Evolutionary conservation across 2,797 vertebrate species (phyloP), one percentile per base, ranked within the genome.

Genomic region (Ceryle rudis): DNA sequence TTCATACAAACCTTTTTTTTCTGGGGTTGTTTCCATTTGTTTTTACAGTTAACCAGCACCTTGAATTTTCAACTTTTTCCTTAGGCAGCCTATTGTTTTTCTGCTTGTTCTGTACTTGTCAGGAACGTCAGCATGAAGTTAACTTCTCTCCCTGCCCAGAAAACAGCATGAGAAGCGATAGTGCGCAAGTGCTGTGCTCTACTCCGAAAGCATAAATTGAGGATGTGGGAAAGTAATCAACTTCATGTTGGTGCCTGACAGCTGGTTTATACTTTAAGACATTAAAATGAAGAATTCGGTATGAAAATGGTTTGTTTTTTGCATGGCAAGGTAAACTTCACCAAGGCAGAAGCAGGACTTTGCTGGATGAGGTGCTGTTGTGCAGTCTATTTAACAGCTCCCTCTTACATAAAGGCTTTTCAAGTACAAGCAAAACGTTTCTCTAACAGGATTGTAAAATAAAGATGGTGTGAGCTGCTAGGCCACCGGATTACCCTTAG

Each of bases 401-500:
- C 18, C 3, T 55, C 17, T 81, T 41, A 37, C 28, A 5, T 23
- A 25, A 61, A 51, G n/a, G 28, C 14, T 85, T 83, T 86, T 88
- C 18, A 64, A 71, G 33, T 35, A 22, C 37, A 37, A 37, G 54
- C 7, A 74, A 19, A 88, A 44, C 0, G 4, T 25, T 41, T 57
- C 18, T 42, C 8, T 55, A 23, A 22, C 7, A 17, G 0, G 5
- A 10, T 89, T 81, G 81, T 47, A 20, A 71, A 89, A 75, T 61
- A 33, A 64, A 21, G 75, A 6, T 66, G 51, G 37, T 55, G 35
- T 22, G 73, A 85, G 71, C 46, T 92, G 89, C 81, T 70, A 8
- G 39, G 92, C 79, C 86, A 52, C 55, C 23, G 11, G 31, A 9
- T 55, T 57, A 37, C 93, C 95, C 81, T 92, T 96, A 96, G 95